Percentiles rank a stretch among this genome's conserved stretches.
Evolutionary conservation across 2,888 invertebrate genomes (phyloP).

Genomic region (Erpobdella octoculata): DNA sequence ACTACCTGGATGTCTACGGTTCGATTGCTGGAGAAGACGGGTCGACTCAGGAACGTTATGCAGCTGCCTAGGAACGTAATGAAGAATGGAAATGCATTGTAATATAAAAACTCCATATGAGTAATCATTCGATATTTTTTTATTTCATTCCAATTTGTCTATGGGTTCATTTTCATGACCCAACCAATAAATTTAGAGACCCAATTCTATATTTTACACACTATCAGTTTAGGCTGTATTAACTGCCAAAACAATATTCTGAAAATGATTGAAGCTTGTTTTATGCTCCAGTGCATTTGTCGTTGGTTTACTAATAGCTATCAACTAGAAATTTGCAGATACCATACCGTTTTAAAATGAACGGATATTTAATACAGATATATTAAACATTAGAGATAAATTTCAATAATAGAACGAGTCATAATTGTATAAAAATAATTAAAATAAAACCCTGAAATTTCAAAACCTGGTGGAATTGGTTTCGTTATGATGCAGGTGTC

Average conservation of each 20-base stretch:
- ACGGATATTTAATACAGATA: too few species aligned
- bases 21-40: slow-evolving; percentile 9
- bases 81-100: too few species aligned
- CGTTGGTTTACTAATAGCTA: too few species aligned
- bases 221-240: too few species aligned
- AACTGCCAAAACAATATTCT: background rate
- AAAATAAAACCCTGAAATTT: background rate
- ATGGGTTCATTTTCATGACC: too few species aligned
- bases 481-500: slow-evolving; percentile 8
- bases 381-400: too few species aligned
- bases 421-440: background rate
- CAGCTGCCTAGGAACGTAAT: slow-evolving; percentile 16
- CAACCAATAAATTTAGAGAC: too few species aligned
- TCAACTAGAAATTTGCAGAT: background rate
- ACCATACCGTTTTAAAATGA: background rate
- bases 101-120: too few species aligned
- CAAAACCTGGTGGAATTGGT: background rate
- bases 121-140: too few species aligned
- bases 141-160: too few species aligned
- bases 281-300: background rate
- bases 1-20: slow-evolving; percentile 18
- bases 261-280: background rate
- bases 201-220: too few species aligned
- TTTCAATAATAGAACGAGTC: background rate
- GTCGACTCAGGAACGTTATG: background rate